Conservation (phyloP, 2,888 invertebrate species). For the Rhyacophila evoluta region DNA sequence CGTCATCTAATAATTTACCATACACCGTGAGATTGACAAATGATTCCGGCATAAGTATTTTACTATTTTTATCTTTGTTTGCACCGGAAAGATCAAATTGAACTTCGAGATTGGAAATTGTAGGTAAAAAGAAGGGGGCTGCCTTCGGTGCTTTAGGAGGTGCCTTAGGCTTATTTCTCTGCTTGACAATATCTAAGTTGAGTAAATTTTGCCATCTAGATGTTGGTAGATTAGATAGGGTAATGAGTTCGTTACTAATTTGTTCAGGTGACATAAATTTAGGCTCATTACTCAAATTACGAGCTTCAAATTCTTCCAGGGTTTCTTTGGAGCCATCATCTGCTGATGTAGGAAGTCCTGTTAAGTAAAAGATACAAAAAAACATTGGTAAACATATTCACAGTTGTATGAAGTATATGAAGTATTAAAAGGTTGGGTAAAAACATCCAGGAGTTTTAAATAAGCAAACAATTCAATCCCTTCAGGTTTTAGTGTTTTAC, state of each 20-base stretch:
- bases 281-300: constrained; percentile 66
- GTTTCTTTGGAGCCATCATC: constrained; percentile 58
- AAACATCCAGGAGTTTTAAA: too few species aligned
- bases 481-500: too few species aligned
- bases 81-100: constrained; percentile 79
- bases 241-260: constrained; percentile 81
- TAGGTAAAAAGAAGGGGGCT: constrained; percentile 97
- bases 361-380: constrained; percentile 40
- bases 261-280: constrained; percentile 82
- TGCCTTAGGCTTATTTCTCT: constrained; percentile 90
- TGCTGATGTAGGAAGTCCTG: constrained; percentile 62
- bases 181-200: constrained; percentile 86
- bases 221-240: constrained; percentile 85
- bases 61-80: constrained; percentile 63
- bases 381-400: not conserved
- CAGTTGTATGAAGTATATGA: too few species aligned
- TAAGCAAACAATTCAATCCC: too few species aligned
- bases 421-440: too few species aligned
- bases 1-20: constrained; percentile 73
- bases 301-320: constrained; percentile 60
- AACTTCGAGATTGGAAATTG: constrained; percentile 83
- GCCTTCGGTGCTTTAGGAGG: constrained; percentile 85
- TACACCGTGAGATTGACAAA: constrained; percentile 78
- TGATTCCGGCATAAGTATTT: constrained; percentile 70
- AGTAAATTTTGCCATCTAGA: constrained; percentile 94